These are phyloP conservation scores for Trichogramma evanescens DNA, from an alignment of 2,888 invertebrate genomes.

Conservation along the genomic window DNA sequence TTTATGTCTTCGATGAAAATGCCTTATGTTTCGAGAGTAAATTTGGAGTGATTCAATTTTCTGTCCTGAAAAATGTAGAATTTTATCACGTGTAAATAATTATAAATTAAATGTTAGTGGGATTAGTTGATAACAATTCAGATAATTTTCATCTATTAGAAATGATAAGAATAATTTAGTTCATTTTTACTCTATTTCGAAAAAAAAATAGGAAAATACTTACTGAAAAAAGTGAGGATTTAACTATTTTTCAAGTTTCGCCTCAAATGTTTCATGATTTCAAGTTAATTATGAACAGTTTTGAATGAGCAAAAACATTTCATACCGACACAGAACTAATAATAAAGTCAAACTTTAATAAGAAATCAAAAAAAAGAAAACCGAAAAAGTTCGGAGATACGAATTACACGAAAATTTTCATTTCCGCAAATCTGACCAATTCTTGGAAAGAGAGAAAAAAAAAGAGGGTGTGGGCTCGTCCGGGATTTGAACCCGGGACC, in stretches of 20 bases:
- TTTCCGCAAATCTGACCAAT: too few species aligned
- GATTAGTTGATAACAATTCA: too few species aligned
- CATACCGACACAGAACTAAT: background rate
- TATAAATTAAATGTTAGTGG: too few species aligned
- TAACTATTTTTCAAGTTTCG: background rate
- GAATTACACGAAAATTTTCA: constrained; percentile 23
- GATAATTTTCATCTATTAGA: background rate
- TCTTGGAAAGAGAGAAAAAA: background rate
- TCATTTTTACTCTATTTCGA: background rate
- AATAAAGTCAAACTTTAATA: background rate
- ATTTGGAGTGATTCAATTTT: too few species aligned
- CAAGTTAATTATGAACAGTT: background rate
- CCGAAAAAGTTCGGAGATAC: constrained; percentile 10
- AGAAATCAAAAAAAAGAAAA: background rate
- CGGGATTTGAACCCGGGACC: constrained; percentile 55
- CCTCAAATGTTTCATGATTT: background rate
- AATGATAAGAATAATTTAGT: background rate
- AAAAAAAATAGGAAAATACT: background rate
- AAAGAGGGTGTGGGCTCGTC: constrained; percentile 45
- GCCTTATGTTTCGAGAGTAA: too few species aligned
- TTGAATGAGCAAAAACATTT: background rate
- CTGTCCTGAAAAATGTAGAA: too few species aligned
- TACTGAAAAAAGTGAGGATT: background rate
- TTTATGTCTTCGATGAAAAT: too few species aligned
- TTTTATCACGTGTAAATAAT: too few species aligned